Evolutionary conservation across 30 jellyfish, hydroid and myxozoan genomes (phyloP), one percentile per base, ranked within the genome.

Genomic region (Aurelia sp.): DNA sequence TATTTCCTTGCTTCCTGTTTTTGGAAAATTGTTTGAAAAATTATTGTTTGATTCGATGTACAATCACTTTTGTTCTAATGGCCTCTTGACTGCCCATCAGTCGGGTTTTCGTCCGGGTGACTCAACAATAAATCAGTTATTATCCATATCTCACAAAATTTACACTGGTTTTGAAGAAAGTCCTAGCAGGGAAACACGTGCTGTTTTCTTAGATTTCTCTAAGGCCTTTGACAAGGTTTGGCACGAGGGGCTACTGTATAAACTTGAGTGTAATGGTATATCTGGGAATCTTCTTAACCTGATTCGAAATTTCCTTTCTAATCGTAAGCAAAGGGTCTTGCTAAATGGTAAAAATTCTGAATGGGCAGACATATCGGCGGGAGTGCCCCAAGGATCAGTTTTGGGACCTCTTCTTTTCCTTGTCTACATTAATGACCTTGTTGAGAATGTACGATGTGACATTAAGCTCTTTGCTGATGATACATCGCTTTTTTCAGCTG

Each of bases 1-100:
- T 63, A 72, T 68, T 52, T 83, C 92, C 21, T 71, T 83, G 47
- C 85, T 83, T 58, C 86, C 86, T 10, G 63, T 80, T 12, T 88
- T 88, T 77, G 91, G 96, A 16, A 88, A 76, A 78, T 21, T 88
- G 81, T 88, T 88, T 88, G 96, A 78, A 88, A 88, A 88, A 58
- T 11, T 78, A 21, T 27, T 88, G n/a, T 67, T 74, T 80, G 87
- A 77, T 71, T 41, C 88, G 51, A 27, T 88, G 40, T 88, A 67
- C 68, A 41, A 40, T n/a, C 88, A 76, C 73, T 76, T 88, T 68
- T 64, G 88, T 57, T 81, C 53, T 3, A 88, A 77, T 68, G 64
- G 67, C 44, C 84, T 88, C 44, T 19, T 88, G 68, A 38, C 91
- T 63, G 61, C 80, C 24, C 80, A 51, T 17, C 88, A 88, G 47